These are phyloP conservation scores for Teleogryllus occipitalis DNA, from an alignment of 1,140 invertebrate species.

Conservation along the genomic window DNA sequence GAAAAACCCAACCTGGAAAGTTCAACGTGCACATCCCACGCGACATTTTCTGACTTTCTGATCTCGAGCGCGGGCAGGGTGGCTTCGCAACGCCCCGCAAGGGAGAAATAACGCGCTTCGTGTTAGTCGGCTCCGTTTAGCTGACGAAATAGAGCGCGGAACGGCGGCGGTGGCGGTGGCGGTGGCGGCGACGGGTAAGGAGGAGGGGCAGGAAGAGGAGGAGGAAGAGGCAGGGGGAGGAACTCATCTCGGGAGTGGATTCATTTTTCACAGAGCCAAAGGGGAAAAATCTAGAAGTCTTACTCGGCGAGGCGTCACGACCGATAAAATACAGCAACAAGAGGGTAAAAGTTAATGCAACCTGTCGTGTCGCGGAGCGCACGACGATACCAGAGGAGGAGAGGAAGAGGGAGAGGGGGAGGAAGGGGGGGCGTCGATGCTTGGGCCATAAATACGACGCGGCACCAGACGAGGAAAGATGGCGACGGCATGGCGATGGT, in stretches of 20 bases:
- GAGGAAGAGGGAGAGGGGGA: too few relatives aligned
- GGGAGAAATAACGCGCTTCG: not conserved
- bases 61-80: too few relatives aligned
- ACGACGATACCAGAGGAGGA: not conserved
- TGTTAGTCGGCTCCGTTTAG: not conserved
- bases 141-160: not conserved
- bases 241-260: not conserved
- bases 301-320: not conserved
- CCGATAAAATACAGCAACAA: constrained; percentile 4
- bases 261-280: not conserved
- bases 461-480: too few relatives aligned
- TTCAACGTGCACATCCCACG: too few relatives aligned
- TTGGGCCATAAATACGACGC: not conserved
- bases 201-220: not conserved
- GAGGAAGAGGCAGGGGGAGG: not conserved
- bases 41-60: too few relatives aligned
- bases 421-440: not conserved
- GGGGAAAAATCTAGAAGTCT: not conserved
- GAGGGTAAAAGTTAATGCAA: not conserved
- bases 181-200: too few relatives aligned
- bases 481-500: too few relatives aligned
- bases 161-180: not conserved
- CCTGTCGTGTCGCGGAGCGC: not conserved
- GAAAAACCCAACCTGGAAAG: too few relatives aligned
- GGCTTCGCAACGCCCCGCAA: not conserved